Evolutionary conservation across 1,140 invertebrate species (phyloP).

Genomic region (Drosophila rufa): DNA sequence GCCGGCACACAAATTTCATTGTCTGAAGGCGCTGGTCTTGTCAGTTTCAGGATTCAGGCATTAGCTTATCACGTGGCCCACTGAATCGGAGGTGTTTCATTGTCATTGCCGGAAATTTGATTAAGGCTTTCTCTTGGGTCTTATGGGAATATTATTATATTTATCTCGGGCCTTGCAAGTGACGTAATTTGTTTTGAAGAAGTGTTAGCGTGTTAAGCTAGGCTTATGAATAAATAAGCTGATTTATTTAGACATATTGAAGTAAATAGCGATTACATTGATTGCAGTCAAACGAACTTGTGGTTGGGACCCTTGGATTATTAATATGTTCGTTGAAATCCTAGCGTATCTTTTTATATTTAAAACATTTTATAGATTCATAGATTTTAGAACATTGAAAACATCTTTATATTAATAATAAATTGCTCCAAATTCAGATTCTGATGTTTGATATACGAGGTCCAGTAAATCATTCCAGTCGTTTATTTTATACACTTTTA

Average conservation of each 20-base stretch:
- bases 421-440: constrained; percentile 38
- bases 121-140: constrained; percentile 2
- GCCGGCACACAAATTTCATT: constrained; percentile 63
- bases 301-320: neutral
- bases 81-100: constrained; percentile 42
- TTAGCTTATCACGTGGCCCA: constrained; percentile 70
- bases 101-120: constrained; percentile 20
- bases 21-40: constrained; percentile 68
- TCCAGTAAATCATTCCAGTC: constrained; percentile 66
- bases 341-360: too few species aligned
- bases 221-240: constrained; percentile 10
- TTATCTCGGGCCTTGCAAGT: constrained; percentile 4
- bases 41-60: constrained; percentile 66
- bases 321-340: neutral
- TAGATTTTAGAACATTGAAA: neutral
- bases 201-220: neutral
- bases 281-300: neutral
- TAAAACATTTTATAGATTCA: neutral
- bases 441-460: constrained; percentile 7
- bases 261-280: neutral
- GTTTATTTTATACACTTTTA: constrained; percentile 75
- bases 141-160: constrained; percentile 6
- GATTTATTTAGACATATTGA: neutral
- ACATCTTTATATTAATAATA: neutral
- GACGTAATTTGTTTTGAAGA: constrained; percentile 28